Percentiles rank a stretch among this genome's conserved stretches.
Evolutionary conservation across 92 coral and sea anemone species (phyloP).

Genomic region (Chrysogorgia sp.): DNA sequence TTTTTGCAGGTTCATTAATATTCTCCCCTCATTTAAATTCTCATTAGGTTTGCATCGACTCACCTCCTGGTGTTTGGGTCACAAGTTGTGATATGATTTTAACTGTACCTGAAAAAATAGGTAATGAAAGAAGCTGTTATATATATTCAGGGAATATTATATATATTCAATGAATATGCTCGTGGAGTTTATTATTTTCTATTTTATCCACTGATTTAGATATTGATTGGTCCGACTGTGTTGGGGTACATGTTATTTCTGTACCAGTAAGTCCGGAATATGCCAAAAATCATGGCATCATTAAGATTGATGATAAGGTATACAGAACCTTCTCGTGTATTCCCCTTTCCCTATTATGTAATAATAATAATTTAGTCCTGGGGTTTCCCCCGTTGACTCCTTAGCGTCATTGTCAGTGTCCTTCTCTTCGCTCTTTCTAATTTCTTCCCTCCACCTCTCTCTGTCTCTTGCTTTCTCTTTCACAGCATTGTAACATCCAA

Average conservation of each 20-base stretch:
- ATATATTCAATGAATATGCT: too few relatives aligned
- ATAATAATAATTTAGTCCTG: too few relatives aligned
- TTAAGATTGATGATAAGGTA: slow-evolving; percentile 71
- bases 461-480: too few relatives aligned
- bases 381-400: too few relatives aligned
- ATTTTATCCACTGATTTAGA: too few relatives aligned
- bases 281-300: slow-evolving; percentile 80
- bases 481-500: too few relatives aligned
- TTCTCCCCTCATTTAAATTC: background rate
- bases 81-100: slow-evolving; percentile 88
- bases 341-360: too few relatives aligned
- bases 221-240: slow-evolving; percentile 64
- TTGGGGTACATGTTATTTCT: slow-evolving; percentile 66
- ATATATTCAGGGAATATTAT: background rate
- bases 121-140: slow-evolving; percentile 36
- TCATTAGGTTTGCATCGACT: slow-evolving; percentile 60
- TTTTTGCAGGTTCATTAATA: background rate
- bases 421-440: too few relatives aligned
- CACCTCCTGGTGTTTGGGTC: slow-evolving; percentile 90
- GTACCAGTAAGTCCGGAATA: slow-evolving; percentile 56
- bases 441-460: too few relatives aligned
- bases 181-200: too few relatives aligned
- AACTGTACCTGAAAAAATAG: slow-evolving; percentile 56
- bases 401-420: too few relatives aligned
- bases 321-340: too few relatives aligned